phyloP scores from a whole-genome alignment of 2,113 vertebrate species.

The Suricata suricatta region DNA sequence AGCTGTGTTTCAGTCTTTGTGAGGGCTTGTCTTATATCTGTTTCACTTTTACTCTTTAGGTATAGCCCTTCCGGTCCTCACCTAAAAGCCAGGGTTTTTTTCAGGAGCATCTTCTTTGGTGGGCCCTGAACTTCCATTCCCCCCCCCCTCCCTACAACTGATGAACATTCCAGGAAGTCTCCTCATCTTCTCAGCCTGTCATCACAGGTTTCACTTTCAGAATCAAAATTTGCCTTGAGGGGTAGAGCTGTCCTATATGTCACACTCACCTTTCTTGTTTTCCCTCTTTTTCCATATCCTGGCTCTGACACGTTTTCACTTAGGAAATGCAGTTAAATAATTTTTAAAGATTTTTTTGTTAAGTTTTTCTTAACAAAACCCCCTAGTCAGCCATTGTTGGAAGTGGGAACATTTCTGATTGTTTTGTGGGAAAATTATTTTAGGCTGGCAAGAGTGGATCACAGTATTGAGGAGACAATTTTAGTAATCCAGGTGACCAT shows the following conservation, averaged over 20 bases:
- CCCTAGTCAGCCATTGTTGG: neutral
- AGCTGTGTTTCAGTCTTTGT: neutral
- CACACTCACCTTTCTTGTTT: neutral
- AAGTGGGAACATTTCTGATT: neutral
- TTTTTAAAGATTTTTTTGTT: neutral
- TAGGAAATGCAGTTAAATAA: neutral
- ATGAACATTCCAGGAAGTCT: neutral
- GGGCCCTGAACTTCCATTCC: neutral
- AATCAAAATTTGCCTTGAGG: neutral
- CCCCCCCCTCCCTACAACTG: neutral
- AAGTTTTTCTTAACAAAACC: neutral
- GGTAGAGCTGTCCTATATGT: neutral
- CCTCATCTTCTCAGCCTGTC: neutral
- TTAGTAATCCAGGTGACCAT: neutral
- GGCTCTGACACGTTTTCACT: neutral
- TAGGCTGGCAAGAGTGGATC: neutral
- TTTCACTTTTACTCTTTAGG: neutral
- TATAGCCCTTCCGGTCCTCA: neutral
- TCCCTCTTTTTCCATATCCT: neutral
- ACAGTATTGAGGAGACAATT: neutral
- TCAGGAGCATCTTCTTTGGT: neutral
- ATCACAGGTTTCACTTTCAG: neutral
- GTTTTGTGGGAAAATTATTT: neutral
- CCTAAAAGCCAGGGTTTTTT: neutral
- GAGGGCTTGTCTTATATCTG: neutral